Percentiles rank a stretch among this genome's conserved stretches.
Evolutionary conservation across 2,888 invertebrate species (phyloP).

Genomic region (Phengaris alcon): DNA sequence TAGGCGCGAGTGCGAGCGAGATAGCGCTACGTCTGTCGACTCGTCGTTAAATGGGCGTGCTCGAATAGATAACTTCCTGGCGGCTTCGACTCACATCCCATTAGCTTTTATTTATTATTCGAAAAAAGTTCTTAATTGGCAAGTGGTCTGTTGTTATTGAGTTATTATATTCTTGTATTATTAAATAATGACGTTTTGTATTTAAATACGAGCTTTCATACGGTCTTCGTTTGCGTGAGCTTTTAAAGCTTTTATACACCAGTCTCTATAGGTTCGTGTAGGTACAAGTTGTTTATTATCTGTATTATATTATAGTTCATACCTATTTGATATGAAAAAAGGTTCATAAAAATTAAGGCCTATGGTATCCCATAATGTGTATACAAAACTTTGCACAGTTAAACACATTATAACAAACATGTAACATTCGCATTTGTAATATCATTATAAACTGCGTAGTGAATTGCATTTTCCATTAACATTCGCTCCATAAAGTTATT

Average conservation of each 20-base stretch:
- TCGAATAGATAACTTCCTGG: constrained; percentile 65
- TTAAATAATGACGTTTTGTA: constrained; percentile 6
- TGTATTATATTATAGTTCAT: not conserved
- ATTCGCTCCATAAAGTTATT: constrained; percentile 19
- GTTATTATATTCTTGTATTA: constrained; percentile 31
- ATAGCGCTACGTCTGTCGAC: constrained; percentile 44
- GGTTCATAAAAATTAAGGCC: not conserved
- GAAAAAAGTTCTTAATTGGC: constrained; percentile 51
- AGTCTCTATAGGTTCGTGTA: not conserved
- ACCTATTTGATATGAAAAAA: too few species aligned
- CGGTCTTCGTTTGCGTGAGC: not conserved
- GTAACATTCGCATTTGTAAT: not conserved
- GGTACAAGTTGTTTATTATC: not conserved
- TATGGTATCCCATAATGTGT: not conserved
- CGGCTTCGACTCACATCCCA: constrained; percentile 53
- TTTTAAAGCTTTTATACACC: not conserved
- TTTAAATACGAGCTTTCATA: not conserved
- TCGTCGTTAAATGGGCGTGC: constrained; percentile 59
- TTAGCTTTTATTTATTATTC: constrained; percentile 47
- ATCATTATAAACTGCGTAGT: not conserved
- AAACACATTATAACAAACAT: not conserved
- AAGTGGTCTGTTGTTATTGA: constrained; percentile 39
- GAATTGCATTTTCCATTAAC: constrained; percentile 2
- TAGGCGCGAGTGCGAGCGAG: constrained; percentile 44
- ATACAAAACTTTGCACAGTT: not conserved